Conservation (phyloP, 2,113 vertebrate genomes). For the Anser cygnoides region DNA sequence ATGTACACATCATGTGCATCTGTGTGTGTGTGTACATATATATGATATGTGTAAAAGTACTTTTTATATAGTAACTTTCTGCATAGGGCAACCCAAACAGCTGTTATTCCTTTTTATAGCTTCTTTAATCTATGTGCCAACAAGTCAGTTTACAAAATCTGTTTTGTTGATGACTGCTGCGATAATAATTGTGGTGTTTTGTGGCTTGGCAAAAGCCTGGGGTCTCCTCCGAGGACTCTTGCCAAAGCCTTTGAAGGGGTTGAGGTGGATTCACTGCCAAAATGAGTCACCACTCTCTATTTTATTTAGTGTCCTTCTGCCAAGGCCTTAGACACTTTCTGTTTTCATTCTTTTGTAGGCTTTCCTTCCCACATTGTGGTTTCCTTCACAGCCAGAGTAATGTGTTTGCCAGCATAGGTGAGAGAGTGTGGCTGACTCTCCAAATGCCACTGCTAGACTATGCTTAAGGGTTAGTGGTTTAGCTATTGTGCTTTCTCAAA, state of each 20-base stretch:
- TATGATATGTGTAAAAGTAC: constrained; percentile 76
- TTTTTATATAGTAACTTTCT: constrained; percentile 81
- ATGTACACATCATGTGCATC: constrained; percentile 52
- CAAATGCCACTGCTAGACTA: constrained; percentile 62
- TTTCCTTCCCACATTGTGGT: constrained; percentile 88
- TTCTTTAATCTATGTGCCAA: constrained; percentile 87
- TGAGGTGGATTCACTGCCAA: constrained; percentile 87
- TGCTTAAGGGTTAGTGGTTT: constrained; percentile 55
- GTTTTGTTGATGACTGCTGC: constrained; percentile 86
- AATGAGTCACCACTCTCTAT: constrained; percentile 87
- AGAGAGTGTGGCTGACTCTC: constrained; percentile 75
- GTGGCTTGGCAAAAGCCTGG: constrained; percentile 88
- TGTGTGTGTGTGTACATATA: constrained; percentile 54
- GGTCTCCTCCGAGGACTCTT: constrained; percentile 85
- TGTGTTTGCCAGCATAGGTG: constrained; percentile 84
- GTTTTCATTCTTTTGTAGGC: constrained; percentile 87
- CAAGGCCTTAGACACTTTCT: constrained; percentile 89
- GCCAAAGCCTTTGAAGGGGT: constrained; percentile 88
- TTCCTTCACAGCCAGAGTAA: constrained; percentile 85
- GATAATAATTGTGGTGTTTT: constrained; percentile 88
- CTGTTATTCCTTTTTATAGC: constrained; percentile 86
- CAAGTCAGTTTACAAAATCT: constrained; percentile 89
- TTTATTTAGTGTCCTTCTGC: constrained; percentile 87
- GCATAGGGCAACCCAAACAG: constrained; percentile 83
- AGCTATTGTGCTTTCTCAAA: constrained; percentile 58